phyloP scores from a whole-genome alignment of 2,888 invertebrate genomes.

The Julus scandinavius region DNA sequence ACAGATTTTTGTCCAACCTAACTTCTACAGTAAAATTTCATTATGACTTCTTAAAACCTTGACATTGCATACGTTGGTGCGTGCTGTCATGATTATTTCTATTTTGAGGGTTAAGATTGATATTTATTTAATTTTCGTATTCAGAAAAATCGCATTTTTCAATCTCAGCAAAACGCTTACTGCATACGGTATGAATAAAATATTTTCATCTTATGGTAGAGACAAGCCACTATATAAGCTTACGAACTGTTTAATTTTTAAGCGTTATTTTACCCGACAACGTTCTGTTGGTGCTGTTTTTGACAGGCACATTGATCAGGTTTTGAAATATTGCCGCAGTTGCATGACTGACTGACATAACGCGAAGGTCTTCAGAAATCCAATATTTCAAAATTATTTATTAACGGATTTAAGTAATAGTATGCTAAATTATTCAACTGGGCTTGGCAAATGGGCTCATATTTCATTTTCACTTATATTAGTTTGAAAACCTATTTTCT shows the following conservation, averaged over 20 bases:
- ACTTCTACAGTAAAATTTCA: too few relatives aligned
- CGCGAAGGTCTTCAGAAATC: not conserved
- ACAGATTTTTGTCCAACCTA: not conserved
- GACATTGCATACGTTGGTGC: too few relatives aligned
- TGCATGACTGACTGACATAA: conserved; percentile 10
- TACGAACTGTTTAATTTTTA: not conserved
- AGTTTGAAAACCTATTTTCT: not conserved
- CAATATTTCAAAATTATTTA: conserved; percentile 29
- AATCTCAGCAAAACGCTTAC: not conserved
- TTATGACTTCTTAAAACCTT: too few relatives aligned
- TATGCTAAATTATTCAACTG: not conserved
- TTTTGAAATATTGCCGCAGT: not conserved
- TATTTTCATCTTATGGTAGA: not conserved
- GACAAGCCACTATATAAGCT: not conserved
- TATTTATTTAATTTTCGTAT: not conserved
- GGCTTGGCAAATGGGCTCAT: not conserved
- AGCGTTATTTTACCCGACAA: not conserved
- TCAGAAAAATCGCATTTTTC: not conserved
- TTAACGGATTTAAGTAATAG: conserved; percentile 17
- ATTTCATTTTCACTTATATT: not conserved
- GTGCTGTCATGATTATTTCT: too few relatives aligned
- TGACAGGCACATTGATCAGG: not conserved
- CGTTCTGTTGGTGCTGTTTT: not conserved
- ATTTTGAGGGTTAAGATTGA: not conserved
- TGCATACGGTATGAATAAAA: not conserved